phyloP scores from a whole-genome alignment of 2,888 invertebrate species.

The Zhuqinia jingwanae region DNA sequence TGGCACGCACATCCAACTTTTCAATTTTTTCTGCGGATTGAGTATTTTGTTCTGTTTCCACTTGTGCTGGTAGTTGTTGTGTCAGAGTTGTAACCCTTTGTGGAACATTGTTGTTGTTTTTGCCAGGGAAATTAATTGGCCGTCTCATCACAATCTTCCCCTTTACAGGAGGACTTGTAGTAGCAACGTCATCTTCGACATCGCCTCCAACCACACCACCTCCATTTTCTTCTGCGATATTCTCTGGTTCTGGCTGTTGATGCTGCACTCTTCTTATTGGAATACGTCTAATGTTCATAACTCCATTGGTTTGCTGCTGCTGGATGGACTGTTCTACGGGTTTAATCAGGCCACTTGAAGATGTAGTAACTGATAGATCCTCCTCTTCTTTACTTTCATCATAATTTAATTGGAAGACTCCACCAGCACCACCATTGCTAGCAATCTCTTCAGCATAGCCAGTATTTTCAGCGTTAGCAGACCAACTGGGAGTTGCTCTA shows the following conservation, averaged over 20 bases:
- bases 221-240: neutral
- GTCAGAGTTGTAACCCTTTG: neutral
- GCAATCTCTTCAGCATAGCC: neutral
- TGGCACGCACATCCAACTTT: slow-evolving; percentile 48
- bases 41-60: neutral
- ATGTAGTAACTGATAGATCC: neutral
- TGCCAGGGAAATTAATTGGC: slow-evolving; percentile 36
- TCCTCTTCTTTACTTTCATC: slow-evolving; percentile 25
- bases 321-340: slow-evolving; percentile 27
- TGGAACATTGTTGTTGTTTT: neutral
- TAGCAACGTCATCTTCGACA: neutral
- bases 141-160: slow-evolving; percentile 31
- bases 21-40: slow-evolving; percentile 12
- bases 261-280: slow-evolving; percentile 44
- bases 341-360: slow-evolving; percentile 19
- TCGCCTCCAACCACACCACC: neutral
- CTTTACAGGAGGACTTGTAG: slow-evolving; percentile 5
- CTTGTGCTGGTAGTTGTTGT: neutral
- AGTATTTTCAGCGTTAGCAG: neutral
- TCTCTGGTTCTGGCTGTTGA: neutral
- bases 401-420: slow-evolving; percentile 15
- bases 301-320: neutral
- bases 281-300: slow-evolving; percentile 49
- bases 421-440: neutral
- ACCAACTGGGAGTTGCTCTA: slow-evolving; percentile 6